Base-by-base conservation (phyloP, 2,797 vertebrate genomes). In the Gymnoscopelus braueri region DNA sequence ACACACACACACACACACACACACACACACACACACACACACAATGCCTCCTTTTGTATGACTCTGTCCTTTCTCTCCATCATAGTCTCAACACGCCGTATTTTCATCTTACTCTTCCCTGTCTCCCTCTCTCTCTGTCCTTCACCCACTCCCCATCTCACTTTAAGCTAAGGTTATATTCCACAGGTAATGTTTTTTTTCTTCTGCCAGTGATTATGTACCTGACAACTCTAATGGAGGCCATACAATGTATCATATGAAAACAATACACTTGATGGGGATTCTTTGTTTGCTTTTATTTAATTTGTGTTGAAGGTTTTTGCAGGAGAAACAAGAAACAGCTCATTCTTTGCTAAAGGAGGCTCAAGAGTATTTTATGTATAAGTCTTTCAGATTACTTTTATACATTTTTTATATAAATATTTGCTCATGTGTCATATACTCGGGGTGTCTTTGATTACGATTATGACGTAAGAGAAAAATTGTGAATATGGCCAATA, bases 121-220 rank as follows among this genome's bases (percentile, higher is more conserved):
- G 1, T 53, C 51, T 53, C 51, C 19, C 51, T 24, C 51, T 35
- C 26, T 48, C 1, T 55, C 54, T 14, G 9, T 66, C 51, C 32
- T 52, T 60, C 49, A 13, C 13, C 12, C 13, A 13, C n/a, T 14
- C 48, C 10, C 48, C 12, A 14, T 60, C 15, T 48, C 8, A 10
- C 19, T 23, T 23, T 11, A 51, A 63, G 29, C 29, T 32, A 32
- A 32, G 3, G 29, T 32, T 32, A 32, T 32, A 32, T 32, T 32
- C 29, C 29, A 7, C 23, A n/a, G 15, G 12, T 75, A 32, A 65
- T 67, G 44, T 39, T 15, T 75, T 35, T 72, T 72, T 69, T 69
- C 26, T 60, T 49, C 26, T 15, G 53, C 7, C 35, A 63, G 72
- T 60, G 49, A 72, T 60, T 64, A 11, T 29, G 48, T 65, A 53